Evolutionary conservation across 2,888 invertebrate genomes (phyloP), one percentile per base, ranked within the genome.

Genomic region (Fragum fragum): DNA sequence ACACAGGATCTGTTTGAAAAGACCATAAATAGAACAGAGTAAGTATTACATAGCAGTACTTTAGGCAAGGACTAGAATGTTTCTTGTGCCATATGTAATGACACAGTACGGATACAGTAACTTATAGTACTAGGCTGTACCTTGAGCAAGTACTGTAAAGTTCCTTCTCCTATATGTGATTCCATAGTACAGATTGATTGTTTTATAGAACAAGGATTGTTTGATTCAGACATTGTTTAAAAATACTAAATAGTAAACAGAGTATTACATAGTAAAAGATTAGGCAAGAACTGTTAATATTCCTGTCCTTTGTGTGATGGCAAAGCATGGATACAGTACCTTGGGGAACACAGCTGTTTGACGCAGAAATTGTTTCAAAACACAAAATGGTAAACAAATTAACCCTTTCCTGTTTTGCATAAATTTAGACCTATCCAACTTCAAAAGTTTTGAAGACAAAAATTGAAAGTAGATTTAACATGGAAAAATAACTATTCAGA

Each of bases 1-100:
- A 83, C 85, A 1, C 85, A 86, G 39, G 74, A 83, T n/a, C 63
- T 86, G 53, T 86, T 86, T 74, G 82, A 86, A 52, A 86, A 81
- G 36, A 83, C 79, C 1, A 81, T 83, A 21, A 68, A 61, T 26
- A 75, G 85, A 57, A 83, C 81, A 61, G 83, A 83, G 85, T 85
- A 81, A 52, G 85, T 47, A n/a, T 3, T 9, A 47, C 32, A 36
- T n/a, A n/a, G n/a, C n/a, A n/a, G n/a, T n/a, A n/a, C n/a, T n/a
- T n/a, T n/a, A n/a, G n/a, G n/a, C n/a, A n/a, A n/a, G n/a, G n/a
- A n/a, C n/a, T n/a, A n/a, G n/a, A n/a, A n/a, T 36, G 32, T 36
- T 36, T 72, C 2, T 63, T 63, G 9, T 36, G 32, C 61, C 18
- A 73, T 86, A n/a, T 86, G 85, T 83, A 76, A 86, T 23, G 76